phyloP scores from a whole-genome alignment of 2,888 invertebrate species.

The Pristionchus exspectatus region DNA sequence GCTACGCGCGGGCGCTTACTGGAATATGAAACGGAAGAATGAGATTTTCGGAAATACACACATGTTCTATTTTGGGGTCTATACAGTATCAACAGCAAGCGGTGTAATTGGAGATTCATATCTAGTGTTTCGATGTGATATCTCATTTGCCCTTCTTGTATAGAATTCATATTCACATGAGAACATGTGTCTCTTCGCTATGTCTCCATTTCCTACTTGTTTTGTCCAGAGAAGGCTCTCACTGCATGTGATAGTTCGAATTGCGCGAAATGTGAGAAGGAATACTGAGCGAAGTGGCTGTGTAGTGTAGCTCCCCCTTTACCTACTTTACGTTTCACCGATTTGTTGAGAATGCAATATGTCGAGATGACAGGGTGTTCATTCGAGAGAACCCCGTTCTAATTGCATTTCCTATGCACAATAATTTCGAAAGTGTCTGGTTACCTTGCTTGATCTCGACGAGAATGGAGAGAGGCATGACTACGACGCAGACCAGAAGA shows the following conservation, averaged over 20 bases:
- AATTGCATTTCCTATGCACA: neutral
- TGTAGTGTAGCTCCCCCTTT: conserved; percentile 24
- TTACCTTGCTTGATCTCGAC: conserved; percentile 91
- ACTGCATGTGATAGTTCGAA: conserved; percentile 45
- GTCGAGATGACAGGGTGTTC: neutral
- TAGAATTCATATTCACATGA: neutral
- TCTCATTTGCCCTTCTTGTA: neutral
- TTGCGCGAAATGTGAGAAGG: conserved; percentile 43
- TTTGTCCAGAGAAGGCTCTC: conserved; percentile 42
- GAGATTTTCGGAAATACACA: conserved; percentile 8
- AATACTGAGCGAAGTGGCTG: neutral
- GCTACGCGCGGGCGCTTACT: neutral
- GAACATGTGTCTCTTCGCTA: conserved; percentile 20
- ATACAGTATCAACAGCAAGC: neutral
- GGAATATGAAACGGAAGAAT: conserved; percentile 21
- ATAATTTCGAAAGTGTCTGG: conserved; percentile 77
- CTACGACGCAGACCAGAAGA: conserved; percentile 92
- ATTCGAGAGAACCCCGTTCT: neutral
- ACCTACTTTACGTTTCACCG: neutral
- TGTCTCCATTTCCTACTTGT: conserved; percentile 31
- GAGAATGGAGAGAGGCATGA: conserved; percentile 95
- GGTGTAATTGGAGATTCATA: neutral
- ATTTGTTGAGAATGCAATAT: neutral
- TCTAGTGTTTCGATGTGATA: neutral
- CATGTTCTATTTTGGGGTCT: neutral